Percentiles rank a stretch among this genome's conserved stretches.
Evolutionary conservation across 1,140 invertebrate species (phyloP).

Genomic region (Meloidogyne floridensis): DNA sequence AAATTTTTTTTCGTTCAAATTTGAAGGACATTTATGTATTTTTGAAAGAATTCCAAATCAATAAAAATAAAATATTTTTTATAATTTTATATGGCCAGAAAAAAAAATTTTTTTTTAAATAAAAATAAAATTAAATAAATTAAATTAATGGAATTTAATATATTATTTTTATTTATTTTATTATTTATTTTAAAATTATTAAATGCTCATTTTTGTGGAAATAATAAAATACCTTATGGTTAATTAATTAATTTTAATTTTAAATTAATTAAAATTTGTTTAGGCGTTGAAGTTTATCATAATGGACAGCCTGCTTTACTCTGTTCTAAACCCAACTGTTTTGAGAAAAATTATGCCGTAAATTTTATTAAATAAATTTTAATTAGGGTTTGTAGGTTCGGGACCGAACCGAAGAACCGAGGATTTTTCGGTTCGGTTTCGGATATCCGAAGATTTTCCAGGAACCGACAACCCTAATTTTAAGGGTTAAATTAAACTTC

Average conservation of each 20-base stretch:
- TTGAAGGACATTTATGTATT: background rate
- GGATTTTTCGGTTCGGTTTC: too few relatives aligned
- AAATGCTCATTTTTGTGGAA: conserved; percentile 39
- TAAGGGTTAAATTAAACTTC: too few relatives aligned
- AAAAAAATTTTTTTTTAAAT: conserved; percentile 8
- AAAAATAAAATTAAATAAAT: background rate
- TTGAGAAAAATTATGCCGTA: conserved; percentile 62
- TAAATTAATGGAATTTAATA: background rate
- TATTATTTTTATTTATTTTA: conserved; percentile 22
- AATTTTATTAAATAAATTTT: conserved; percentile 19
- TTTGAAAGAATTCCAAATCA: background rate
- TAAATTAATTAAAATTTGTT: conserved; percentile 16
- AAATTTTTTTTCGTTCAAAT: background rate
- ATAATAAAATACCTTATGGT: conserved; percentile 40
- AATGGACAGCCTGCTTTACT: conserved; percentile 58
- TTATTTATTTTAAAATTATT: conserved; percentile 11
- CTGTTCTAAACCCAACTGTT: conserved; percentile 59
- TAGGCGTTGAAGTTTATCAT: conserved; percentile 54
- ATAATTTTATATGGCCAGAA: background rate
- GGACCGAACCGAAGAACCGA: too few relatives aligned
- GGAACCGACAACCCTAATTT: too few relatives aligned
- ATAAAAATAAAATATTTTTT: background rate
- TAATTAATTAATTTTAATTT: background rate
- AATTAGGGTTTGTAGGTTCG: too few relatives aligned
- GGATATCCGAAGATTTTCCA: too few relatives aligned